A percentile compares a stretch with the other conserved stretches of the same genome.
These are phyloP conservation scores for Telmatherina bonti DNA, from an alignment of 2,797 vertebrate genomes.

Conservation along the genomic window DNA sequence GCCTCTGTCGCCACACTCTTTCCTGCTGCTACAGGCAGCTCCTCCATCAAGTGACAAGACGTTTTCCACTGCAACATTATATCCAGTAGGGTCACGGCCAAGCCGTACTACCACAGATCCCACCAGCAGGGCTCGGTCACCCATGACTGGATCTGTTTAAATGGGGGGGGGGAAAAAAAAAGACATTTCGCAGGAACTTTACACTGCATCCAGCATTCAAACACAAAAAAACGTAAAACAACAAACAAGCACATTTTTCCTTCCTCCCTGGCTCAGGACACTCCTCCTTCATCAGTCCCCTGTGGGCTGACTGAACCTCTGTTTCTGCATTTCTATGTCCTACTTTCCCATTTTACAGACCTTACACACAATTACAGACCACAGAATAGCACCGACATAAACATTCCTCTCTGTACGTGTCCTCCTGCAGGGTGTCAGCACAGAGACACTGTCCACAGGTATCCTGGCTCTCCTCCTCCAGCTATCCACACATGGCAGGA, in stretches of 20 bases:
- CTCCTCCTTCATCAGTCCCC: slow-evolving; percentile 48
- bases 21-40: slow-evolving; percentile 77
- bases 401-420: slow-evolving; percentile 44
- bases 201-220: slow-evolving; percentile 35
- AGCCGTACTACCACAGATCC: slow-evolving; percentile 57
- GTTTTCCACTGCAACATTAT: slow-evolving; percentile 78
- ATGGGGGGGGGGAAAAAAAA: slow-evolving; percentile 54
- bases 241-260: slow-evolving; percentile 48
- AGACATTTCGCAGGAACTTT: slow-evolving; percentile 46
- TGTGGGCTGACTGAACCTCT: slow-evolving; percentile 50
- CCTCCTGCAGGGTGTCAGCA: slow-evolving; percentile 54
- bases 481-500: slow-evolving; percentile 55
- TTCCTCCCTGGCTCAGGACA: slow-evolving; percentile 48
- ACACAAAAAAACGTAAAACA: slow-evolving; percentile 23
- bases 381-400: slow-evolving; percentile 61
- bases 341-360: slow-evolving; percentile 66
- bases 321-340: slow-evolving; percentile 55
- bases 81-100: slow-evolving; percentile 72
- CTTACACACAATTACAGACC: slow-evolving; percentile 70
- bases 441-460: slow-evolving; percentile 53
- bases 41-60: slow-evolving; percentile 81
- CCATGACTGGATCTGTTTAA: slow-evolving; percentile 67
- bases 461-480: slow-evolving; percentile 39
- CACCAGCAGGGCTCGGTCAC: slow-evolving; percentile 66
- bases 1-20: slow-evolving; percentile 75